phyloP scores from a whole-genome alignment of 1,140 invertebrate species.

The Diorhabda sublineata region DNA sequence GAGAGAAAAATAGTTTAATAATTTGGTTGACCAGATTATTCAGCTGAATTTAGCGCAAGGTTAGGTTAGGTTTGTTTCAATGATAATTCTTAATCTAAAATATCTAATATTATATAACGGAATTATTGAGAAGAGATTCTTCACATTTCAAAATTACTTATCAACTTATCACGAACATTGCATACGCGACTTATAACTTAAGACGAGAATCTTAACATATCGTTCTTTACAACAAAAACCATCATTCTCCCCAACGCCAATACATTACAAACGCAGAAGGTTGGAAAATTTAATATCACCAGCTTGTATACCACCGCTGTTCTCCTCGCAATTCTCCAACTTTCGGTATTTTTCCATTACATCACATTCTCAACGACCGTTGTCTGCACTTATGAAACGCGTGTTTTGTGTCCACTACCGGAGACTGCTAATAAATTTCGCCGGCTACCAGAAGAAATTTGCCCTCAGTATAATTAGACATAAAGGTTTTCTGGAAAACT shows the following conservation, averaged over 20 bases:
- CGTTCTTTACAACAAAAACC: slow-evolving; percentile 23
- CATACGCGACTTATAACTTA: too few species aligned
- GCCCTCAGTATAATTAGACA: slow-evolving; percentile 32
- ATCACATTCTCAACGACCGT: slow-evolving; percentile 31
- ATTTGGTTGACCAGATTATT: too few species aligned
- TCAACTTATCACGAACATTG: too few species aligned
- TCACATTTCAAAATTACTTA: too few species aligned
- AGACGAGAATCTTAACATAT: too few species aligned
- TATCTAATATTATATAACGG: too few species aligned
- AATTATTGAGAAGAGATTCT: too few species aligned
- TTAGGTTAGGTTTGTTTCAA: too few species aligned
- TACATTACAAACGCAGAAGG: slow-evolving; percentile 45
- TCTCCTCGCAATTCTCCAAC: slow-evolving; percentile 38
- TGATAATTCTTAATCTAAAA: too few species aligned
- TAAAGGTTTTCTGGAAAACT: slow-evolving; percentile 29
- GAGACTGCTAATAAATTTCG: slow-evolving; percentile 27
- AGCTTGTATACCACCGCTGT: slow-evolving; percentile 39
- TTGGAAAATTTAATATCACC: slow-evolving; percentile 47
- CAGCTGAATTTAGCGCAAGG: too few species aligned
- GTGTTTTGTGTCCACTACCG: slow-evolving; percentile 34
- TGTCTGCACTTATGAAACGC: slow-evolving; percentile 39
- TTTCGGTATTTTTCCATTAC: slow-evolving; percentile 45
- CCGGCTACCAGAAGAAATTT: slow-evolving; percentile 24
- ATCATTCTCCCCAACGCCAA: slow-evolving; percentile 37
- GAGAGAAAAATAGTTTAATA: too few species aligned